Percentiles rank a stretch among this genome's conserved stretches.
Conservation (phyloP, 2,797 vertebrate genomes). For the Choloepus didactylus region DNA sequence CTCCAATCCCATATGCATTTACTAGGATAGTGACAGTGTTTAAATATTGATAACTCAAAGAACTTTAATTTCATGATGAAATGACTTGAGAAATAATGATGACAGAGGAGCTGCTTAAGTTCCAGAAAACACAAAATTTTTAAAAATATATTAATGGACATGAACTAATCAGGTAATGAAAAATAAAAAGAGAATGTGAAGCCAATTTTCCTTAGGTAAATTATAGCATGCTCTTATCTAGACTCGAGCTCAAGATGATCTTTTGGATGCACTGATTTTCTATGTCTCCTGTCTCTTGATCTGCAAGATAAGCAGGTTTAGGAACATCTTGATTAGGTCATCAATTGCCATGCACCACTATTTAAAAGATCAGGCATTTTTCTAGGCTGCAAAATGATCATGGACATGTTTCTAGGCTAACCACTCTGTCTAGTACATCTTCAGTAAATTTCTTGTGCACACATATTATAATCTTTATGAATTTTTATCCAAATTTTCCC, state of each 20-base stretch:
- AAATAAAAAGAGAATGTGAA: neutral
- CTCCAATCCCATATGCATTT: neutral
- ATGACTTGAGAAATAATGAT: neutral
- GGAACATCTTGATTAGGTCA: neutral
- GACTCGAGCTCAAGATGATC: neutral
- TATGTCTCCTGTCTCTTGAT: neutral
- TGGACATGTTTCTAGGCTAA: neutral
- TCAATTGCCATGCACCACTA: neutral
- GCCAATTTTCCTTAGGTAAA: neutral
- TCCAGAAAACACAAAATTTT: neutral
- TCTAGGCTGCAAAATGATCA: neutral
- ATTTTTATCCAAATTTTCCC: neutral
- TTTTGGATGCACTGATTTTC: neutral
- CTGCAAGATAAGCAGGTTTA: neutral
- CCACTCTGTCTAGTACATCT: neutral
- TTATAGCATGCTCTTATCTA: neutral
- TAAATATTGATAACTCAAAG: conserved; percentile 22
- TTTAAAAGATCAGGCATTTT: conserved; percentile 8
- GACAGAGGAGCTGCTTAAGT: neutral
- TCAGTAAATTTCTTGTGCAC: neutral
- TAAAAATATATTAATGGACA: neutral
- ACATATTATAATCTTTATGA: neutral
- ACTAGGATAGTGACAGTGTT: neutral
- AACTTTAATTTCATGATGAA: neutral
- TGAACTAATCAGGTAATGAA: neutral